Evolutionary conservation across 2,113 vertebrate species (phyloP).

Genomic region (Lepisosteus osseus): DNA sequence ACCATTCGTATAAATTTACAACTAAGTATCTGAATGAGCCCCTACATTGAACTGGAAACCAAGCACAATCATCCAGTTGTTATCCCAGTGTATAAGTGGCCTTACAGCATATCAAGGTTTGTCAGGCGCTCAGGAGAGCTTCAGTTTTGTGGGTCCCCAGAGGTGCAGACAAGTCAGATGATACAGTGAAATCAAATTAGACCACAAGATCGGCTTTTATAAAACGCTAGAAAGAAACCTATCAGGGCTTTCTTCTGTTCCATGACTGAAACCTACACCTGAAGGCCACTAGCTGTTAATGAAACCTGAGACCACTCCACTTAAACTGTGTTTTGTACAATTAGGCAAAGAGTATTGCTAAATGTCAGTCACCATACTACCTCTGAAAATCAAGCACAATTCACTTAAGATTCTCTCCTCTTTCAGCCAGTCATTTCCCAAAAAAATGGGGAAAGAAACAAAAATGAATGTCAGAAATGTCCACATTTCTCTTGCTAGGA

Average conservation of each 20-base stretch:
- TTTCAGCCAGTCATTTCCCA: no score
- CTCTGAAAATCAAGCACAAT: neutral
- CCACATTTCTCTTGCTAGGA: no score
- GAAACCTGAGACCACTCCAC: slow-evolving; percentile 1
- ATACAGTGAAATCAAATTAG: slow-evolving; percentile 6
- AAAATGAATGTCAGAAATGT: no score
- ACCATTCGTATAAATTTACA: neutral
- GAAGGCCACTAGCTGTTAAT: neutral
- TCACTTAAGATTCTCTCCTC: neutral
- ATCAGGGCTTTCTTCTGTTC: slow-evolving; percentile 4
- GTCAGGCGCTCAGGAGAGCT: neutral
- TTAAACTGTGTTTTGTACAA: slow-evolving; percentile 5
- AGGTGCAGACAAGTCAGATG: neutral
- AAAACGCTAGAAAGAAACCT: neutral
- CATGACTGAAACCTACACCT: neutral
- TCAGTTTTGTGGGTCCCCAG: neutral
- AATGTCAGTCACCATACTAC: slow-evolving; percentile 5
- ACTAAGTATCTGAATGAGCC: neutral
- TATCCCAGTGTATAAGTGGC: neutral
- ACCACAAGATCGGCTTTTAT: neutral
- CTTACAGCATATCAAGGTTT: neutral
- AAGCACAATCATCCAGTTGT: neutral
- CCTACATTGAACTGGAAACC: neutral
- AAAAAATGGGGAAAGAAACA: no score
- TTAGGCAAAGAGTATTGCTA: slow-evolving; percentile 2